Evolutionary conservation across 2,113 vertebrate species (phyloP), one percentile per base, ranked within the genome.

Genomic region (Lagenorhynchus albirostris): DNA sequence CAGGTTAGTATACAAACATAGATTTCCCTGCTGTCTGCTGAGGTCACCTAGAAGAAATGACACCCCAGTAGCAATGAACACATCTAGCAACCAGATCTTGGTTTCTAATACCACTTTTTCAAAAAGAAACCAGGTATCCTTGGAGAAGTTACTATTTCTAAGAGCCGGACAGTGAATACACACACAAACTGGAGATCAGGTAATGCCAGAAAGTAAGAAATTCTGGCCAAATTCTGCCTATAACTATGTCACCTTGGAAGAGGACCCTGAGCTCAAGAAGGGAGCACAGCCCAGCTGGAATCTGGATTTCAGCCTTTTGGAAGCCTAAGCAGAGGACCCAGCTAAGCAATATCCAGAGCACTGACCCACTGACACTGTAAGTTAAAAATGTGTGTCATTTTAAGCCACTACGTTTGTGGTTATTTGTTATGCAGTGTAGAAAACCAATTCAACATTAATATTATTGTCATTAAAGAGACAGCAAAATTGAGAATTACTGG

Each of bases 241-340:
- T 3, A 31, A n/a, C 13, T 20, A 38, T 0, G 0, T 17, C 29
- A 44, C 10, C 10, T 3, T 26, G 65, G 18, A 70, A 25, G n/a
- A 33, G n/a, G 5, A 18, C 20, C 20, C 8, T 14, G 33, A 36
- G 60, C 8, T 36, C 33, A 18, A 23, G 41, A 81, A 53, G 14
- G 23, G 36, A 83, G 8, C 9, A 6, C 5, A 11, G 9, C 58
- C 15, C 62, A 14, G 14, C 5, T 25, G 17, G 38, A 26, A 23
- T 2, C 26, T 79, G 31, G 33, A 29, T 36, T 41, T 60, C 38
- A 60, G 44, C 63, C 53, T 50, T 29, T 21, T 8, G 31, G 33
- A 21, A 70, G 4, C 21, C 6, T 14, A 5, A 65, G 36, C 8
- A 10, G 25, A 18, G 0, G 60, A 17, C 8, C 25, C 2, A 25